phyloP scores from a whole-genome alignment of 2,113 vertebrate species.

The Ibidorhyncha struthersii region DNA sequence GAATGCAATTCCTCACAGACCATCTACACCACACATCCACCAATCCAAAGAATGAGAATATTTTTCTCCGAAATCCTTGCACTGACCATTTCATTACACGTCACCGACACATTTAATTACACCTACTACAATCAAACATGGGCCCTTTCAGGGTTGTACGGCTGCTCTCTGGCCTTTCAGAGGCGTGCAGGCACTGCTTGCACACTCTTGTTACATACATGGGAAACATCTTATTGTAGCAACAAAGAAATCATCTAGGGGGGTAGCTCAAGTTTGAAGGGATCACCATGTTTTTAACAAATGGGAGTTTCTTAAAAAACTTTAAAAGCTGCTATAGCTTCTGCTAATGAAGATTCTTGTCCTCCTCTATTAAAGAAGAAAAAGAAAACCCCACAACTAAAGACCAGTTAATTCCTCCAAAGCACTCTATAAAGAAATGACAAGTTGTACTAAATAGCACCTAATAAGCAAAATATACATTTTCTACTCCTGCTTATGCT shows the following conservation, averaged over 20 bases:
- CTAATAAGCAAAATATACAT: neutral
- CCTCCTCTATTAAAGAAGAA: neutral
- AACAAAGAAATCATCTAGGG: neutral
- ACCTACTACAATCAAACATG: neutral
- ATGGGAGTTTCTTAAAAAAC: neutral
- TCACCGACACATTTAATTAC: neutral
- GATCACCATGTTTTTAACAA: neutral
- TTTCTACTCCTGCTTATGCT: neutral
- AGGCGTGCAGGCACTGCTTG: rapidly evolving
- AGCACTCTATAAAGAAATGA: neutral
- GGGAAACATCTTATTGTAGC: neutral
- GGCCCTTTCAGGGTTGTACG: neutral
- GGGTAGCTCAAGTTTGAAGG: neutral
- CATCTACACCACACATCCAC: neutral
- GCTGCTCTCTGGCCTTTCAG: neutral
- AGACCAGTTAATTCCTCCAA: neutral
- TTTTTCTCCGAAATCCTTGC: neutral
- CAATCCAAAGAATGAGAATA: neutral
- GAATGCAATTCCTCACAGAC: neutral
- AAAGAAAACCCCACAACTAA: neutral
- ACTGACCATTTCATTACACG: neutral
- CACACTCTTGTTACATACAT: rapidly evolving
- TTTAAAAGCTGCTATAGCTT: neutral
- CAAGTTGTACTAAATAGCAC: neutral
- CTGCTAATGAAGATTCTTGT: neutral